Evolutionary conservation across 2,797 vertebrate species (phyloP), one percentile per base, ranked within the genome.

Genomic region (Kryptopterus vitreolus): DNA sequence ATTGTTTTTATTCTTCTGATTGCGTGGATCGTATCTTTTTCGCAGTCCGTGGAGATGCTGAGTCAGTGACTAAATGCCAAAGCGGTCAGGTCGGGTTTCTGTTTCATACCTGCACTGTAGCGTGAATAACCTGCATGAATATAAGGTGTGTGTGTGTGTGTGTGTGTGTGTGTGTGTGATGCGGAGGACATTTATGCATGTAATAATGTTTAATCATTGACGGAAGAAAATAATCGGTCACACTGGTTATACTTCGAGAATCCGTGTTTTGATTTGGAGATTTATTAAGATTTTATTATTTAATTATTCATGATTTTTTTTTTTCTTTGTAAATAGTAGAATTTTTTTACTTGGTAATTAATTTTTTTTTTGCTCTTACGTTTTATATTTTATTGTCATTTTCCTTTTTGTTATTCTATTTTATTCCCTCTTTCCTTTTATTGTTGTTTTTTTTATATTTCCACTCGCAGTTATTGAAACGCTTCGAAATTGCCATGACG

Each of bases 191-290:
- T 4, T 50, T 29, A n/a, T 70, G 8, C 1, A 31, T 33, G n/a
- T 26, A n/a, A 69, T 66, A 6, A 62, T 16, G 13, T 53, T 65
- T 68, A 74, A 80, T 72, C 35, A 72, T 62, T 20, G 57, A 80
- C 5, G 3, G 38, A 16, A 22, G 12, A 50, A 22, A 38, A 53
- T 13, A 69, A 22, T 29, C 59, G 16, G 68, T 13, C 0, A 1
- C 16, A 73, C 6, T 38, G 29, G 58, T 24, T 16, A 43, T 12
- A 13, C 66, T 38, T n/a, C 9, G 46, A 31, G 13, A 20, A 22
- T 53, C 31, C 26, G 11, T 11, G 2, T n/a, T 69, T 31, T 70
- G 24, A 43, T 43, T 0, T 6, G 38, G 38, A 7, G 38, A 43
- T 43, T 43, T 43, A 43, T 43, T 43, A 43, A 43, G 38, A 43